Base-by-base conservation (phyloP, 2,797 vertebrate genomes). In the Myiothlypis coronata region DNA sequence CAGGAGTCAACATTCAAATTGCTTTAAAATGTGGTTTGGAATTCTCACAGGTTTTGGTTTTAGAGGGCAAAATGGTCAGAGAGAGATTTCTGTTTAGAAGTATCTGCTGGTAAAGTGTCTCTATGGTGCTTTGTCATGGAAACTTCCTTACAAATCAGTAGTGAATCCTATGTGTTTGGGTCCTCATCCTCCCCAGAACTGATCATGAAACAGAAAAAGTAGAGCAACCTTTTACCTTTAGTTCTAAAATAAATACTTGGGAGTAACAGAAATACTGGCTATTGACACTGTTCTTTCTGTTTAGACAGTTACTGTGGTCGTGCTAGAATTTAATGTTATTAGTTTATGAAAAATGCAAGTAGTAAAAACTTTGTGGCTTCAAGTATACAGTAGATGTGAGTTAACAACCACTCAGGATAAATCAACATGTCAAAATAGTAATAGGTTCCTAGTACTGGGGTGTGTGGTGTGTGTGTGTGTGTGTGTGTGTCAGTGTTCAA, bases 351-450 rank as follows among this genome's bases (percentile, higher is more conserved):
- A 90, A 95, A 95, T 53, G 44, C 86, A 94, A 96, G 53, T 93
- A 92, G 89, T 93, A 82, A 64, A 94, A 92, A 76, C 52, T 90
- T 92, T 53, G 89, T 92, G 82, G 79, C 80, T 97, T 96, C 72
- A 83, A 89, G 60, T 92, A 64, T 92, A 50, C 78, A 67, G 89
- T 93, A 94, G 80, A 65, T 93, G 91, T 95, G 91, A 90, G 90
- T 93, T 94, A 93, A 77, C 72, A 81, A 76, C 89, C 84, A 83
- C 94, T 97, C 93, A 94, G 94, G 91, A 96, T 96, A 96, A 94
- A 90, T n/a, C 63, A 86, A 91, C 71, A 89, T 83, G 90, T 82
- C 91, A 18, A 57, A 93, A 76, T 94, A 77, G 79, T 83, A 90
- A 71, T 89, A 87, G 87, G 68, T 84, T 89, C 65, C 56, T 96